Evolutionary conservation across 2,797 vertebrate species (phyloP).

Genomic region (Mus minutoides): DNA sequence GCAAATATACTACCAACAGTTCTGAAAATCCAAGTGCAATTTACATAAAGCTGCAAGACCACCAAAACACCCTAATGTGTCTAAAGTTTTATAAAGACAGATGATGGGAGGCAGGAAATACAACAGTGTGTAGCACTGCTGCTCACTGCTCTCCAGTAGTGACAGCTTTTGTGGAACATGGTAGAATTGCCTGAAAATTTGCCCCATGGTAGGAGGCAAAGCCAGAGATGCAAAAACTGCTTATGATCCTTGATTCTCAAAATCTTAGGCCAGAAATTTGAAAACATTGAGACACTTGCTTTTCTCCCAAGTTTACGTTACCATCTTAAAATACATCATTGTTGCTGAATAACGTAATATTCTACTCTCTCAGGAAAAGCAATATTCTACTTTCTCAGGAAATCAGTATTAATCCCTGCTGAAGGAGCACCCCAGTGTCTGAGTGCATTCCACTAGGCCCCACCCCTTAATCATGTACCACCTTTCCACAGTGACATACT

Average conservation of each 20-base stretch:
- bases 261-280: background rate
- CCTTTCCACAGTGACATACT: too few species aligned
- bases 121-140: background rate
- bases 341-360: background rate
- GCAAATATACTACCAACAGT: background rate
- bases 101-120: background rate
- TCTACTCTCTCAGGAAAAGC: background rate
- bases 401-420: background rate
- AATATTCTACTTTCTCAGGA: too few species aligned
- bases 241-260: background rate
- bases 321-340: background rate
- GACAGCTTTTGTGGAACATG: too few species aligned
- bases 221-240: too few species aligned
- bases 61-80: background rate
- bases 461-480: background rate
- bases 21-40: background rate
- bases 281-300: background rate
- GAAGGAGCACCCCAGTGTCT: background rate
- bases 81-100: background rate
- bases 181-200: background rate
- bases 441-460: background rate
- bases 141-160: background rate
- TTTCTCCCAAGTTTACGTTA: background rate
- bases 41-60: background rate
- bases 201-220: too few species aligned